Percentiles rank a stretch among this genome's conserved stretches.
phyloP scores from a whole-genome alignment of 2,113 vertebrate species.

The Cettia cetti region DNA sequence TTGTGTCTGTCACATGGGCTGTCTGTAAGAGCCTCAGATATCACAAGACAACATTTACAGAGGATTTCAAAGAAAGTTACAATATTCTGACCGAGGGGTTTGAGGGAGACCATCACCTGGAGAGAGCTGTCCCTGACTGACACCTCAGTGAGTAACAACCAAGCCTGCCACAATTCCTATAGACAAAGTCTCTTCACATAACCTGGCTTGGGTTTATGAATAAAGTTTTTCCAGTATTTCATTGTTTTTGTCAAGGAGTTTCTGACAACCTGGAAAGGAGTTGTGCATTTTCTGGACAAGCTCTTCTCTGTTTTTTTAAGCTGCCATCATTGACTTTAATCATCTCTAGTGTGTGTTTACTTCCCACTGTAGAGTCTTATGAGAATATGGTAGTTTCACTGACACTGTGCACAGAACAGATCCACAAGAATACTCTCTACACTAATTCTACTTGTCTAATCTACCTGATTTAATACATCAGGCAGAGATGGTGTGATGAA shows the following conservation, averaged over 20 bases:
- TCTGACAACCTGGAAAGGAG: background rate
- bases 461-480: background rate
- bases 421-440: background rate
- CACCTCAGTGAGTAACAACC: background rate
- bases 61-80: background rate
- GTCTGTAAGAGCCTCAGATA: background rate
- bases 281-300: background rate
- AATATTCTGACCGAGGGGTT: background rate
- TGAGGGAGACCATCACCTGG: background rate
- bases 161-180: background rate
- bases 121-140: background rate
- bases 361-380: background rate
- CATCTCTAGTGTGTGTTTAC: background rate
- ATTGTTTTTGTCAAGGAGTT: background rate
- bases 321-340: background rate
- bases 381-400: background rate
- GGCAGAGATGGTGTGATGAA: background rate
- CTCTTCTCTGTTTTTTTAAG: background rate
- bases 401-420: background rate
- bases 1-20: fast-evolving
- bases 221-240: background rate
- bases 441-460: background rate
- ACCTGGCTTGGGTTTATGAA: background rate
- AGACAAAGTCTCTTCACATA: background rate
- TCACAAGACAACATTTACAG: background rate